phyloP scores from a whole-genome alignment of 53 echinoderm and acorn worm genomes.

The Paelopatides confundens region DNA sequence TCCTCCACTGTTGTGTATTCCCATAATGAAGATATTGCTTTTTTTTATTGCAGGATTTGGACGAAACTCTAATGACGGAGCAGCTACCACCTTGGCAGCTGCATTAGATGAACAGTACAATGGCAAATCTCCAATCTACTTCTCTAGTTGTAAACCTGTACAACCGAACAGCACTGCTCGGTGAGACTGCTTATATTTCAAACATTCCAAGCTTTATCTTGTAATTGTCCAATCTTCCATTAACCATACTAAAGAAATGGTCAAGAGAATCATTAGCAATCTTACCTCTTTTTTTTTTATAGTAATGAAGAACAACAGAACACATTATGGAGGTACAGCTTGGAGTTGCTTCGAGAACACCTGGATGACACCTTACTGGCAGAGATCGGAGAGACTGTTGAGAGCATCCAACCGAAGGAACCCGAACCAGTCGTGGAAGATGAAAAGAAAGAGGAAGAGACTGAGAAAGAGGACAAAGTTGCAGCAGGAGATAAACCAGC shows the following conservation, averaged over 20 bases:
- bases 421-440: background rate
- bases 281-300: background rate
- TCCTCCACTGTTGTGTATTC: too few species aligned
- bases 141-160: conserved; percentile 59
- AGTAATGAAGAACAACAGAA: conserved; percentile 52
- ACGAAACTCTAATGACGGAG: conserved; percentile 55
- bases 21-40: too few species aligned
- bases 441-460: background rate
- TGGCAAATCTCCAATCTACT: conserved; percentile 55
- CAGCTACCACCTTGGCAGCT: conserved; percentile 59
- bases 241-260: too few species aligned
- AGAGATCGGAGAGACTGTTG: conserved; percentile 31
- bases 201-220: too few species aligned
- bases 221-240: too few species aligned
- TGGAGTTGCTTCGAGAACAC: conserved; percentile 26
- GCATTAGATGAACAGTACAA: conserved; percentile 47
- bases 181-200: conserved; percentile 41
- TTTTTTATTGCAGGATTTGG: conserved; percentile 46
- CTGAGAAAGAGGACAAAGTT: background rate
- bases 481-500: background rate
- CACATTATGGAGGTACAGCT: conserved; percentile 47
- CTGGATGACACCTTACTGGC: conserved; percentile 25
- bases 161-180: conserved; percentile 23
- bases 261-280: too few species aligned
- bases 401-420: conserved; percentile 35